phyloP scores from a whole-genome alignment of 2,113 vertebrate species.

The Pangasianodon gigas region DNA sequence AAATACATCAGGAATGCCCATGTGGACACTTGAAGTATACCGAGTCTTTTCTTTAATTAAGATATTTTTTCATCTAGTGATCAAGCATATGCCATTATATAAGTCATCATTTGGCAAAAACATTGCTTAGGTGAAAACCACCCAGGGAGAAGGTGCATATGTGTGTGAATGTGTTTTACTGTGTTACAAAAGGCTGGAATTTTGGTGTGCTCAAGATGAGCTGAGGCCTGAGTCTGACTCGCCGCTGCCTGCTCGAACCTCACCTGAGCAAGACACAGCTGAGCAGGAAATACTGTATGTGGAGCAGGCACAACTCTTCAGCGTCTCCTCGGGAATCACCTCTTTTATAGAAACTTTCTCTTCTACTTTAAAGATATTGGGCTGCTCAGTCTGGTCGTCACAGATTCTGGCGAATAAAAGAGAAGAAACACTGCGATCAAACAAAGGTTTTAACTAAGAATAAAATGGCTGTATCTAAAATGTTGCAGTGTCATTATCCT shows the following conservation, averaged over 20 bases:
- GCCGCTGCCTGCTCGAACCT: conserved; percentile 33
- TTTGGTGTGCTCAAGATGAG: conserved; percentile 61
- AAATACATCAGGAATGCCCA: conserved; percentile 26
- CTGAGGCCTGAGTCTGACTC: conserved; percentile 73
- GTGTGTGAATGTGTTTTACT: not conserved
- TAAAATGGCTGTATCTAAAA: not conserved
- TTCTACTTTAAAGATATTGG: conserved; percentile 92
- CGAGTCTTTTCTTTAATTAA: conserved; percentile 2
- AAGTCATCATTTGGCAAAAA: conserved; percentile 12
- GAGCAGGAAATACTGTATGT: conserved; percentile 77
- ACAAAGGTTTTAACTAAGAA: not conserved
- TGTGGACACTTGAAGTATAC: not conserved
- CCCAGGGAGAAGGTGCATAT: not conserved
- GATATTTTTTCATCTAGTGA: not conserved
- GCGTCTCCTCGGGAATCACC: conserved; percentile 81
- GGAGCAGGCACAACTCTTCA: conserved; percentile 83
- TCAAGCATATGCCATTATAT: not conserved
- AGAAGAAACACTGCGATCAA: not conserved
- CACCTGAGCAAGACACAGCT: conserved; percentile 52
- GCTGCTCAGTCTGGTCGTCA: conserved; percentile 84
- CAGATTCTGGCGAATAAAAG: conserved; percentile 79
- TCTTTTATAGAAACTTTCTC: conserved; percentile 85
- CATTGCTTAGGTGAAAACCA: not conserved
- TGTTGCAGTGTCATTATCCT: not conserved
- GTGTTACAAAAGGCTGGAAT: not conserved